Evolutionary conservation across 2,797 vertebrate species (phyloP).

Genomic region (Coranthus polyacanthus): DNA sequence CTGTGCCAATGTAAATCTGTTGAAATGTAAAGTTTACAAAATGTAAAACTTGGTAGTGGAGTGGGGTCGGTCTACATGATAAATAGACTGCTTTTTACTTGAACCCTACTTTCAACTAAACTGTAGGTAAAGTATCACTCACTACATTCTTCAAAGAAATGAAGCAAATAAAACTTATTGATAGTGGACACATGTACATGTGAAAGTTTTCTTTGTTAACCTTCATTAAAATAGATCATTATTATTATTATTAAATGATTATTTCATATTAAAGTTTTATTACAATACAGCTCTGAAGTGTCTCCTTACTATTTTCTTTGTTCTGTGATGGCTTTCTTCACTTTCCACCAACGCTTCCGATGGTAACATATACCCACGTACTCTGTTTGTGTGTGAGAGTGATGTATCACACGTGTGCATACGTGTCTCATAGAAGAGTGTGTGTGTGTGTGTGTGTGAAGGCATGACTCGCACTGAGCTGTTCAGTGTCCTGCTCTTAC

Average conservation of each 20-base stretch:
- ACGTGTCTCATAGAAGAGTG: not conserved
- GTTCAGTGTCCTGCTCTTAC: not conserved
- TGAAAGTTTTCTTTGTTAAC: not conserved
- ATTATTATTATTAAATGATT: too few species aligned
- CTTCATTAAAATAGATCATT: not conserved
- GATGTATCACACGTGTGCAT: not conserved
- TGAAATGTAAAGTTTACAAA: too few species aligned
- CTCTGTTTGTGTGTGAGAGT: constrained; percentile 7
- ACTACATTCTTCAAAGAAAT: too few species aligned
- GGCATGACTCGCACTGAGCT: constrained; percentile 3
- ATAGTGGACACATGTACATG: too few species aligned
- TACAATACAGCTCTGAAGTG: not conserved
- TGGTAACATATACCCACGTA: constrained; percentile 2
- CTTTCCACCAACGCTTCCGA: constrained; percentile 1
- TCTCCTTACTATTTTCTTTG: not conserved
- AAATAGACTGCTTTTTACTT: too few species aligned
- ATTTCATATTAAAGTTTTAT: not conserved
- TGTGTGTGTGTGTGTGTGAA: not conserved
- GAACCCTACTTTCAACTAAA: too few species aligned
- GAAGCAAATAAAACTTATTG: too few species aligned
- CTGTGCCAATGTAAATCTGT: too few species aligned
- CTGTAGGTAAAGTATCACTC: too few species aligned
- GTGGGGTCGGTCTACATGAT: too few species aligned
- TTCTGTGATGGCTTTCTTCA: not conserved
- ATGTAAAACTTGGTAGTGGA: too few species aligned